A percentile compares a stretch with the other conserved stretches of the same genome.
These are phyloP conservation scores for Xenopus tropicalis DNA, from an alignment of 2,113 vertebrate genomes.

Conservation along the genomic window UCB_Xtro_10.0 CM004443.2:205086501-205087000, in stretches of 20 bases:
- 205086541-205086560: slow-evolving; percentile 83
- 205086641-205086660: too few species aligned
- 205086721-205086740: too few species aligned
- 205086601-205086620: slow-evolving; percentile 76
- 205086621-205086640: background rate
- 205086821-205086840: slow-evolving; percentile 93
- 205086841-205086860: slow-evolving; percentile 88
- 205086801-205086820: slow-evolving; percentile 79
- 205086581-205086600: slow-evolving; percentile 82
- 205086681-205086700: background rate
- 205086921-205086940: too few species aligned
- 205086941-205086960: too few species aligned
- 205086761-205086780: too few species aligned
- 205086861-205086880: slow-evolving; percentile 77
- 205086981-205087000: too few species aligned
- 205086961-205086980: too few species aligned
- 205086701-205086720: too few species aligned
- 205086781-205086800: slow-evolving; percentile 74
- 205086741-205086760: too few species aligned
- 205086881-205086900: slow-evolving; percentile 90
- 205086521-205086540: slow-evolving; percentile 84
- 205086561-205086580: slow-evolving; percentile 64
- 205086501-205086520: slow-evolving; percentile 86
- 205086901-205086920: background rate
- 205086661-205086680: background rate